Evolutionary conservation across 2,888 invertebrate species (phyloP).

Genomic region (Oegoconia quadripuncta): DNA sequence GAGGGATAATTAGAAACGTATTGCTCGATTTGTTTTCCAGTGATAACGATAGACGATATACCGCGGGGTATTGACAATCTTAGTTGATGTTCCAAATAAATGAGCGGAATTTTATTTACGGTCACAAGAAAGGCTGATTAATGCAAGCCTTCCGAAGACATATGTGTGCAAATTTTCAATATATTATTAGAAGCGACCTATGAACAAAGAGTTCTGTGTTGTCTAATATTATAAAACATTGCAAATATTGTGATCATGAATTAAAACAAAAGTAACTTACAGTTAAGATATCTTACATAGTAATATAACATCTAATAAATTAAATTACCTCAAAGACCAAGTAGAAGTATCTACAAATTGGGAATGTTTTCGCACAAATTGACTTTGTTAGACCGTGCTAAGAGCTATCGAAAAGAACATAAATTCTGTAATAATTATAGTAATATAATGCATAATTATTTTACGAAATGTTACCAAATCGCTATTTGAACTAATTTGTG

Average conservation of each 20-base stretch:
- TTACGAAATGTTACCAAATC: conserved; percentile 59
- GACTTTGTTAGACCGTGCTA: conserved; percentile 29
- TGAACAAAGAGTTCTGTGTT: not conserved
- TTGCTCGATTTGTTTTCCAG: conserved; percentile 1
- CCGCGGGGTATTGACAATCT: conserved; percentile 9
- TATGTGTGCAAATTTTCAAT: not conserved
- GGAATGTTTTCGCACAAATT: conserved; percentile 29
- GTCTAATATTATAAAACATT: not conserved
- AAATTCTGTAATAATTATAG: conserved; percentile 22
- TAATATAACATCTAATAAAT: conserved; percentile 7
- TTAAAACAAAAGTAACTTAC: not conserved
- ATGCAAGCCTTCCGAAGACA: conserved; percentile 1
- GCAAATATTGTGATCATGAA: not conserved
- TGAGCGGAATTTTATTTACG: conserved; percentile 3
- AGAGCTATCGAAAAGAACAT: conserved; percentile 15
- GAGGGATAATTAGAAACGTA: not conserved
- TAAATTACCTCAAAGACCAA: conserved; percentile 6
- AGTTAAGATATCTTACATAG: not conserved
- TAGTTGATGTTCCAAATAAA: conserved; percentile 1
- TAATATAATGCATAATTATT: conserved; percentile 25
- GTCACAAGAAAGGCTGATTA: not conserved
- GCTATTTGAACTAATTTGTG: conserved; percentile 33
- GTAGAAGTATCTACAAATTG: conserved; percentile 12
- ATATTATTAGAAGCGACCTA: not conserved
- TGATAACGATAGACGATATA: conserved; percentile 8